phyloP scores from a whole-genome alignment of 2,797 vertebrate species.

The Sebastes trivittatus region DNA sequence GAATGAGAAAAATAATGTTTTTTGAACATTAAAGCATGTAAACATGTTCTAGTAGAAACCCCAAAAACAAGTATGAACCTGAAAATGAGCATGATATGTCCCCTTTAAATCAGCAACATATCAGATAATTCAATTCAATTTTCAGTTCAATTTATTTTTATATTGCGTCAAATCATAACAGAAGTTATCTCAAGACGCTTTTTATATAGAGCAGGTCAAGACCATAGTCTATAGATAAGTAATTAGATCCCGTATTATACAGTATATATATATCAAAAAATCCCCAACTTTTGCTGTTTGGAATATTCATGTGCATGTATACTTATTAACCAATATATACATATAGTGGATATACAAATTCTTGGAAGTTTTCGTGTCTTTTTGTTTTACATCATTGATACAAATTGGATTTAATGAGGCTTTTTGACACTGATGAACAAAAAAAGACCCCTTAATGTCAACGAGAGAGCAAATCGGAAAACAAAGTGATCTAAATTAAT shows the following conservation, averaged over 20 bases:
- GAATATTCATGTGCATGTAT: background rate
- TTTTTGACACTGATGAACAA: background rate
- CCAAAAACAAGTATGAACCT: too few species aligned
- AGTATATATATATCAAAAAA: too few species aligned
- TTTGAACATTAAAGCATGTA: too few species aligned
- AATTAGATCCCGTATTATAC: background rate
- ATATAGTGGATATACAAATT: background rate
- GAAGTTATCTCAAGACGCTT: too few species aligned
- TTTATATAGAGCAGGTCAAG: too few species aligned
- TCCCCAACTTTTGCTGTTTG: background rate
- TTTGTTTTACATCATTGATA: background rate
- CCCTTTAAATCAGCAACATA: background rate
- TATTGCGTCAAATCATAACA: too few species aligned
- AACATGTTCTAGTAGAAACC: too few species aligned
- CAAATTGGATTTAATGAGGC: background rate
- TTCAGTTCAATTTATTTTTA: too few species aligned
- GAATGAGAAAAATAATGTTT: too few species aligned
- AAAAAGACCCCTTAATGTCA: background rate
- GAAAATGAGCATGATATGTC: too few species aligned
- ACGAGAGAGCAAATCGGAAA: background rate
- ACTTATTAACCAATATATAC: background rate
- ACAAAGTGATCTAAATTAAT: background rate
- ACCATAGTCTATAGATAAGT: too few species aligned
- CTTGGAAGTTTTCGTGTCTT: background rate
- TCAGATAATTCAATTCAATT: background rate